Conservation (phyloP, 2,888 invertebrate species). For the Trachelus stipa region DNA sequence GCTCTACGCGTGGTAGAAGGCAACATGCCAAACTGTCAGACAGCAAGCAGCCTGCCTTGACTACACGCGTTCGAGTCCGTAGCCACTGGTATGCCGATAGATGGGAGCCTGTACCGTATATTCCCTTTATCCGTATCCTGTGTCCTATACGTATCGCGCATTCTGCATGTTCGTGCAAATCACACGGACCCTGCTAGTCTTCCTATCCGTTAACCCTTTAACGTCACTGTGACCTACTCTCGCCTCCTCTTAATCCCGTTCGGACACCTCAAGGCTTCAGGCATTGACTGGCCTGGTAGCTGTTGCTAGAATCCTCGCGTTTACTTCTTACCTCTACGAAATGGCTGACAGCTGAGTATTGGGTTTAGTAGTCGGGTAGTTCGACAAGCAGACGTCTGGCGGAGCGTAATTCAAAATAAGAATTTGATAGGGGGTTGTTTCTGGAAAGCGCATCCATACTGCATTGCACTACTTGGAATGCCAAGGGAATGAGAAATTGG, state of each 20-base stretch:
- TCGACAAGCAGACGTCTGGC: slow-evolving; percentile 11
- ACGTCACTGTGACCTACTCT: slow-evolving; percentile 50
- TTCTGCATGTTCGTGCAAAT: no score
- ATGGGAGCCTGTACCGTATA: slow-evolving; percentile 11
- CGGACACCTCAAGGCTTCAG: no score
- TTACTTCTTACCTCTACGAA: no score
- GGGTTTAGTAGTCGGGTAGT: no score
- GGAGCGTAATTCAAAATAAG: slow-evolving; percentile 1
- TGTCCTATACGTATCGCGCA: not conserved
- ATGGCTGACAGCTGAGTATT: no score
- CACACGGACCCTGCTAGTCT: slow-evolving; percentile 13
- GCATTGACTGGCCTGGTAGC: no score
- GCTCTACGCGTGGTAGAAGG: slow-evolving; percentile 39
- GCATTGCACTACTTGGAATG: no score
- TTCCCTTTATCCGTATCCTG: not conserved
- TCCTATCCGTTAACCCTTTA: slow-evolving; percentile 52
- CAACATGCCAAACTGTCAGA: slow-evolving; percentile 61
- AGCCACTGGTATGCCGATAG: slow-evolving; percentile 49
- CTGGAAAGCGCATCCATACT: no score
- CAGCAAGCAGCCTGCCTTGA: slow-evolving; percentile 42
- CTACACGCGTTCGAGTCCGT: slow-evolving; percentile 42
- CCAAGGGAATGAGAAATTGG: slow-evolving; percentile 4
- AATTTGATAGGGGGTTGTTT: no score
- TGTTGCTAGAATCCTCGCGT: no score
- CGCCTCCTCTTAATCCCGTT: slow-evolving; percentile 42